phyloP scores from a whole-genome alignment of 2,888 invertebrate species.

The Agrilus cyanescens region DNA sequence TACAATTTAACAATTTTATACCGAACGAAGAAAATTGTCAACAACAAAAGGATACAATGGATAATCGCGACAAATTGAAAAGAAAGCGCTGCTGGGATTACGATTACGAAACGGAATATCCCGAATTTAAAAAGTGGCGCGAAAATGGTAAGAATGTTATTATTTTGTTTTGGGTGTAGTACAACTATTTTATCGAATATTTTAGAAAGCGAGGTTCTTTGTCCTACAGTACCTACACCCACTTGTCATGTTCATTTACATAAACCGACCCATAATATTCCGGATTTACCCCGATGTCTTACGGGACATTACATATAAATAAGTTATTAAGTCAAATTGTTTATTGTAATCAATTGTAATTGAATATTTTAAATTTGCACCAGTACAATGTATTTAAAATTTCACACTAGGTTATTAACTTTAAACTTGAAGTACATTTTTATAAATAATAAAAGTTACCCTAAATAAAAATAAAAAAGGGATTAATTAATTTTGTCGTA shows the following conservation, averaged over 20 bases:
- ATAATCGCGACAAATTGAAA: conserved; percentile 9
- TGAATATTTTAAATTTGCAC: not conserved
- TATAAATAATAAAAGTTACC: too few relatives aligned
- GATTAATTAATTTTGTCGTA: too few relatives aligned
- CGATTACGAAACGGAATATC: conserved; percentile 6
- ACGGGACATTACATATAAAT: conserved; percentile 50
- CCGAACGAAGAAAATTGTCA: conserved; percentile 10
- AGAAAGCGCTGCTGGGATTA: conserved; percentile 15
- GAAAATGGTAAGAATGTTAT: conserved; percentile 22
- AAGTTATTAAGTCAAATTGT: not conserved
- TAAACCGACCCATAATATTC: conserved; percentile 35
- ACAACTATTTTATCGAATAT: conserved; percentile 7
- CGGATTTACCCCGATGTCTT: conserved; percentile 51
- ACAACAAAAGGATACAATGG: conserved; percentile 1
- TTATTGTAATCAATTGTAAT: not conserved
- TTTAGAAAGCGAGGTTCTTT: conserved; percentile 19
- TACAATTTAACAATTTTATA: conserved; percentile 17
- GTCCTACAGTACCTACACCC: conserved; percentile 11
- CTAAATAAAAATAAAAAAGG: too few relatives aligned
- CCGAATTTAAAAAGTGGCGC: conserved; percentile 27
- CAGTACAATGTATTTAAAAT: too few relatives aligned
- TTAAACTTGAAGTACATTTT: too few relatives aligned
- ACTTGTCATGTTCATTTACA: conserved; percentile 17
- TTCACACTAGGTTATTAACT: too few relatives aligned
- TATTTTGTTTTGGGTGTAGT: not conserved